Conservation (phyloP, 1,140 invertebrate genomes). For the Sarcophaga peregrina region DNA sequence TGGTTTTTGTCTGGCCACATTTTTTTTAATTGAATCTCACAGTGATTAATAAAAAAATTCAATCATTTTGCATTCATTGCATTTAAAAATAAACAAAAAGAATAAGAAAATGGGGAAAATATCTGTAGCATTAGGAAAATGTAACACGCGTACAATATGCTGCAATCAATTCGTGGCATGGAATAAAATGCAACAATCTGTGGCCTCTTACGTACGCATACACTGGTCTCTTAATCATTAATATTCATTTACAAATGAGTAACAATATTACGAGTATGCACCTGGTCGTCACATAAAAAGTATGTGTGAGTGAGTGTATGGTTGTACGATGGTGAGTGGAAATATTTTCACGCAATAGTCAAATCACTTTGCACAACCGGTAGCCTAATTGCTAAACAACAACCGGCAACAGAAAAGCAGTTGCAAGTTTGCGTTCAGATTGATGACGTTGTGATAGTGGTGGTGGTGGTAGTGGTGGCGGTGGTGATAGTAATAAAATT, state of each 20-base stretch:
- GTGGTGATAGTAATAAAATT: neutral
- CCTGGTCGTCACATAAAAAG: neutral
- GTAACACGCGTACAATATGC: too few relatives aligned
- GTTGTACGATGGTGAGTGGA: neutral
- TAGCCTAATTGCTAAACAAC: neutral
- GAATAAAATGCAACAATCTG: too few relatives aligned
- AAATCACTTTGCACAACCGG: neutral
- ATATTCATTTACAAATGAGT: conserved; percentile 11
- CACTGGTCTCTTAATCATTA: neutral
- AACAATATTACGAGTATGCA: neutral
- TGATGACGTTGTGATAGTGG: neutral
- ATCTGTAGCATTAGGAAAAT: too few relatives aligned
- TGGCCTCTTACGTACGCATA: too few relatives aligned
- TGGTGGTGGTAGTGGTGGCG: neutral
- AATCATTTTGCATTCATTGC: neutral
- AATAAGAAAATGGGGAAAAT: too few relatives aligned
- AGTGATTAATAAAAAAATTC: conserved; percentile 12
- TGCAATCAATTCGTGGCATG: too few relatives aligned
- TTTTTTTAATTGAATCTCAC: neutral
- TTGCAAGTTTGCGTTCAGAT: too few relatives aligned
- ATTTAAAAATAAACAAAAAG: too few relatives aligned
- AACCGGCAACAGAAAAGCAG: too few relatives aligned
- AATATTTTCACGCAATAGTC: conserved; percentile 18
- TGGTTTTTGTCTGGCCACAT: neutral
- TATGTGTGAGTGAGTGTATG: too few relatives aligned